phyloP scores from a whole-genome alignment of 2,888 invertebrate species.

The Cheilosia impressa region DNA sequence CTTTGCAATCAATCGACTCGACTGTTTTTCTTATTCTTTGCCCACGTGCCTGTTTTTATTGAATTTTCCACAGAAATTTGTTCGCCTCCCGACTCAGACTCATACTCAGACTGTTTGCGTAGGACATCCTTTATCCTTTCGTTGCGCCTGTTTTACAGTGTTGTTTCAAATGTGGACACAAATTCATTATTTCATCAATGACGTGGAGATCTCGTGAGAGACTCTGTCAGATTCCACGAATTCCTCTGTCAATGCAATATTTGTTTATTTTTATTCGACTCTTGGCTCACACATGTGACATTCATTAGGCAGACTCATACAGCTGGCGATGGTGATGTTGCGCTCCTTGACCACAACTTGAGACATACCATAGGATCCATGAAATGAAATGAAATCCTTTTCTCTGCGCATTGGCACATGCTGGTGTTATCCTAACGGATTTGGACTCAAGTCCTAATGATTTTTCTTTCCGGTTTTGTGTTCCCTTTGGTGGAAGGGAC shows the following conservation, averaged over 20 bases:
- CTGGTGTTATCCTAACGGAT: constrained; percentile 62
- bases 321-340: constrained; percentile 51
- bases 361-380: constrained; percentile 37
- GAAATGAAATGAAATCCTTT: constrained; percentile 54
- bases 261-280: constrained; percentile 71
- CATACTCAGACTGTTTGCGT: constrained; percentile 4
- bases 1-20: constrained; percentile 16
- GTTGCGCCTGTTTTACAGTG: constrained; percentile 22
- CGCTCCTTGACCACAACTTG: constrained; percentile 70
- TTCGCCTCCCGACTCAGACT: background rate
- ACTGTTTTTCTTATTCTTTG: constrained; percentile 50
- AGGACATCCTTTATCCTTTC: constrained; percentile 19
- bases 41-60: constrained; percentile 69
- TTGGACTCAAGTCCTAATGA: constrained; percentile 51
- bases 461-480: constrained; percentile 66
- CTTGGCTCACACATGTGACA: constrained; percentile 52
- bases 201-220: constrained; percentile 25
- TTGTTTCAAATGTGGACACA: constrained; percentile 31
- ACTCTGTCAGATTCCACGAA: constrained; percentile 46
- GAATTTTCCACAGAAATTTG: constrained; percentile 49
- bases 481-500: constrained; percentile 7
- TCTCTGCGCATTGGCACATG: constrained; percentile 58
- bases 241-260: constrained; percentile 62
- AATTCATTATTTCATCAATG: constrained; percentile 44
- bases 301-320: constrained; percentile 46